phyloP scores from a whole-genome alignment of 2,797 vertebrate species.

The Tapera naevia region DNA sequence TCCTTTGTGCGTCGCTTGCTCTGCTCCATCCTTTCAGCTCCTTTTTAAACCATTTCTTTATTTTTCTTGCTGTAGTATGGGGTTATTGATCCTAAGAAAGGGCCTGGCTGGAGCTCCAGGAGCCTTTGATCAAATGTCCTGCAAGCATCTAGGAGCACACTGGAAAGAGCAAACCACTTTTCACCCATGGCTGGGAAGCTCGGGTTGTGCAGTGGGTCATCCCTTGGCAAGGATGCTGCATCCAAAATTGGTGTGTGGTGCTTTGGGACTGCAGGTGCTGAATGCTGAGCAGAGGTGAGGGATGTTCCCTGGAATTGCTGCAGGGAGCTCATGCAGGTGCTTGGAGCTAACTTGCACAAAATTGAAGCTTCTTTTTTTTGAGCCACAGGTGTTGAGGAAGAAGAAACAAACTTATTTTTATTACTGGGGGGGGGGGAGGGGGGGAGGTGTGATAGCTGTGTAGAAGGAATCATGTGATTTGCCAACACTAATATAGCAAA shows the following conservation, averaged over 20 bases:
- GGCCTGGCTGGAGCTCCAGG: neutral
- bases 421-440: neutral
- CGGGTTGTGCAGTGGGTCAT: fast-evolving
- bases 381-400: neutral
- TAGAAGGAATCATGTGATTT: constrained; percentile 5
- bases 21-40: neutral
- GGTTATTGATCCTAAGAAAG: neutral
- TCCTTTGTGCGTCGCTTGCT: neutral
- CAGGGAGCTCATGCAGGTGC: neutral
- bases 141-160: neutral
- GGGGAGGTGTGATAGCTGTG: neutral
- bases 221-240: neutral
- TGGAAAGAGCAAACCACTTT: neutral
- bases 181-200: fast-evolving
- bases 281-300: neutral
- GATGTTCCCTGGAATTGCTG: neutral
- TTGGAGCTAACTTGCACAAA: neutral
- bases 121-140: neutral
- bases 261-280: neutral
- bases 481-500: neutral
- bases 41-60: constrained; percentile 19
- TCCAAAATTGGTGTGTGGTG: neutral
- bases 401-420: neutral
- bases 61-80: neutral
- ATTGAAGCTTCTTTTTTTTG: neutral